Percentiles rank a stretch among this genome's conserved stretches.
These are phyloP conservation scores for Vidua chalybeata DNA, from an alignment of 2,113 vertebrate genomes.

Conservation along the genomic window DNA sequence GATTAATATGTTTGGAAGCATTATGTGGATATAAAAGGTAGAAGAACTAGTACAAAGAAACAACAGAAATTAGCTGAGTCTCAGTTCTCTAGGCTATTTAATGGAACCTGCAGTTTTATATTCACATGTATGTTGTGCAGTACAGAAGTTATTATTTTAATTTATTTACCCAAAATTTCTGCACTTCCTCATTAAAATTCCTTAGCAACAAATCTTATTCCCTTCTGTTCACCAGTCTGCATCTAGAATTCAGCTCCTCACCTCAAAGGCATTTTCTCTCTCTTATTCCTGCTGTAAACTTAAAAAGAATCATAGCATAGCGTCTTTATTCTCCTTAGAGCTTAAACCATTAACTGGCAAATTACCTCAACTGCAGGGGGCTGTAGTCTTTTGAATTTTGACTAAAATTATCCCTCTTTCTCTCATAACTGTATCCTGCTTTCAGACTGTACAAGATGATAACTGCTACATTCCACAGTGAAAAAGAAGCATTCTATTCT, in stretches of 20 bases:
- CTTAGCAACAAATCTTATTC: neutral
- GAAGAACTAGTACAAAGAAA: neutral
- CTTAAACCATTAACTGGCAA: neutral
- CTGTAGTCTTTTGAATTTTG: neutral
- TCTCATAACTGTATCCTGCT: neutral
- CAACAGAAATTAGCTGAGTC: neutral
- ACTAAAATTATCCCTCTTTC: neutral
- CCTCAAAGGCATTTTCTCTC: neutral
- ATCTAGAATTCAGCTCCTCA: neutral
- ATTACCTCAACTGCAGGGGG: neutral
- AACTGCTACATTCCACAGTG: neutral
- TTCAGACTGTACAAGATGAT: neutral
- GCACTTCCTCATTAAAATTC: neutral
- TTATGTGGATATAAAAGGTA: neutral
- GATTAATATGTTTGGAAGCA: neutral
- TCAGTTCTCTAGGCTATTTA: neutral
- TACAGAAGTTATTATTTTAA: neutral
- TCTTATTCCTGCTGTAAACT: neutral
- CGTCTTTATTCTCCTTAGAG: neutral
- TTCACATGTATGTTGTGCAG: neutral
- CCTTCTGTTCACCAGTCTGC: neutral
- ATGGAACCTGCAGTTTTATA: neutral
- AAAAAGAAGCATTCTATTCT: neutral
- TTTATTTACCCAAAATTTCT: neutral
- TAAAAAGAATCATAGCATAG: neutral